phyloP scores from a whole-genome alignment of 2,797 vertebrate genomes.

The Eleutherodactylus coqui region DNA sequence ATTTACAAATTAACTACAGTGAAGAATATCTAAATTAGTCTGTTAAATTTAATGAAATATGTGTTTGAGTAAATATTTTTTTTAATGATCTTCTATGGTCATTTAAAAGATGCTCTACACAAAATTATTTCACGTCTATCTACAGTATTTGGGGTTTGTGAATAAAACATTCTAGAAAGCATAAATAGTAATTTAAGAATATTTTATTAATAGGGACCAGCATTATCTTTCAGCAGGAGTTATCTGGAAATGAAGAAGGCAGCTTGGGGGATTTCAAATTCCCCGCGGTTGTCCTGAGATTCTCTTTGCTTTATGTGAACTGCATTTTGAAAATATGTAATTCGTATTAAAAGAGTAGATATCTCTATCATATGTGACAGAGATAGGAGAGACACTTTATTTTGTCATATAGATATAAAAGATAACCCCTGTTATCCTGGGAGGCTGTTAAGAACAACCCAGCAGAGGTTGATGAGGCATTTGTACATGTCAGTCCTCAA shows the following conservation, averaged over 20 bases:
- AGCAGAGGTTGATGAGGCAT: constrained; percentile 73
- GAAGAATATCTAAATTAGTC: neutral
- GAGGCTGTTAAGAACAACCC: constrained; percentile 75
- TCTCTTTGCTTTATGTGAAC: neutral
- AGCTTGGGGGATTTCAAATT: neutral
- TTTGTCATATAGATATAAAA: constrained; percentile 82
- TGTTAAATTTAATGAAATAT: neutral
- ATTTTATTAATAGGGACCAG: neutral
- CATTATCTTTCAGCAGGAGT: neutral
- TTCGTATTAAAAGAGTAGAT: constrained; percentile 76
- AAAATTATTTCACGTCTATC: neutral
- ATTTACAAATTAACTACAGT: neutral
- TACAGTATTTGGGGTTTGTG: neutral
- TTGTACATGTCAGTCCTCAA: constrained; percentile 68
- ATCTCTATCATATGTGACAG: constrained; percentile 78
- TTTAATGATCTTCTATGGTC: neutral
- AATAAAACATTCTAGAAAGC: neutral
- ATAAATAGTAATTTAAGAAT: neutral
- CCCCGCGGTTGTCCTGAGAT: neutral
- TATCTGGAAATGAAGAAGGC: neutral
- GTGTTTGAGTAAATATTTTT: neutral
- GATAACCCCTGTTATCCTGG: constrained; percentile 79
- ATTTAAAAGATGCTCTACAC: neutral
- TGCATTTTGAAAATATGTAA: constrained; percentile 8
- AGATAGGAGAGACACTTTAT: constrained; percentile 73